phyloP scores from a whole-genome alignment of 1,140 invertebrate species.

The Acromyrmex charruanus region DNA sequence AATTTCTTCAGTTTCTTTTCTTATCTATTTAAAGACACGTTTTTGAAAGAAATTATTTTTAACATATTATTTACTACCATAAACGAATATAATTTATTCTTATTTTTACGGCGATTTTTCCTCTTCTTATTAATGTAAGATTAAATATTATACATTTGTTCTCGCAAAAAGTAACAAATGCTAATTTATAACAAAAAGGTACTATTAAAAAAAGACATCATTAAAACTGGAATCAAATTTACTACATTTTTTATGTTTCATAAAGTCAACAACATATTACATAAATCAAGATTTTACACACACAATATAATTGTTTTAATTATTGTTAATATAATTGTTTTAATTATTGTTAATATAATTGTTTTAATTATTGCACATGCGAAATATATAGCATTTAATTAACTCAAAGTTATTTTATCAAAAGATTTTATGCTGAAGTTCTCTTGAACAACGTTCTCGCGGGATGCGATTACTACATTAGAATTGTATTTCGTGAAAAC shows the following conservation, averaged over 20 bases:
- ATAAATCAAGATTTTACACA: background rate
- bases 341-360: background rate
- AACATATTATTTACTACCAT: slow-evolving; percentile 7
- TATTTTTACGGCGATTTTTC: background rate
- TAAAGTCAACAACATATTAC: background rate
- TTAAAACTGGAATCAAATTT: background rate
- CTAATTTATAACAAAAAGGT: background rate
- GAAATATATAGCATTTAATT: slow-evolving; percentile 4
- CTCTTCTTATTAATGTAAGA: background rate
- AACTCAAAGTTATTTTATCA: background rate
- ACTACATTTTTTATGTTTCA: background rate
- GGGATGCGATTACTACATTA: background rate
- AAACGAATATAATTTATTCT: background rate
- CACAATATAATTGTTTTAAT: background rate
- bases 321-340: background rate
- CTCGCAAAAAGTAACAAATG: background rate
- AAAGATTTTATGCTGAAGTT: slow-evolving; percentile 23
- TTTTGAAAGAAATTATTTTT: background rate
- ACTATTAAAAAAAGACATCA: background rate
- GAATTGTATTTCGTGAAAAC: slow-evolving; percentile 7
- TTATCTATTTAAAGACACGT: background rate
- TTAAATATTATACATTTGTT: background rate
- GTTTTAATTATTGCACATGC: background rate
- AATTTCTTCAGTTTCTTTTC: background rate
- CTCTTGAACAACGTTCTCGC: background rate